A percentile compares a stretch with the other conserved stretches of the same genome.
These are phyloP conservation scores for Chionoecetes opilio DNA, from an alignment of 1,140 invertebrate genomes.

Conservation along the genomic window DNA sequence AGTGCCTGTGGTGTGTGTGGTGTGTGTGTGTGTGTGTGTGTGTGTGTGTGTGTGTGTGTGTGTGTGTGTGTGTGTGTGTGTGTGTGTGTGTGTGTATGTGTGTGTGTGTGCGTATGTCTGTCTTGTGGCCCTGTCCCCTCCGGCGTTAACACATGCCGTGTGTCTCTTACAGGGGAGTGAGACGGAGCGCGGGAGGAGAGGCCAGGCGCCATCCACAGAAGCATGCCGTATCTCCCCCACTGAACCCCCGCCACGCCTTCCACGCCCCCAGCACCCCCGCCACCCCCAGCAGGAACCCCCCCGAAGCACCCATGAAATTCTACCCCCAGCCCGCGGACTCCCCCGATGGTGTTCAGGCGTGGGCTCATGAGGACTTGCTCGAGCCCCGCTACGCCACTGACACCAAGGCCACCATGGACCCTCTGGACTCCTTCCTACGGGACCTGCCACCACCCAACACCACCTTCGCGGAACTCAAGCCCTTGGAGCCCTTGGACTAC, in stretches of 20 bases:
- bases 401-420: constrained; percentile 86
- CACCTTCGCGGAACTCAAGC: constrained; percentile 92
- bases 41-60: neutral
- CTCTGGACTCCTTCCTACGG: constrained; percentile 87
- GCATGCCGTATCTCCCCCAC: neutral
- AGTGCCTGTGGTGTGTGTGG: too few species aligned
- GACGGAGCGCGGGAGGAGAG: neutral
- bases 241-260: neutral
- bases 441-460: constrained; percentile 82
- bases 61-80: neutral
- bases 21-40: neutral
- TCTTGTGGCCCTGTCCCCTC: neutral
- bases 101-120: neutral
- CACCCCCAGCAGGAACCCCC: neutral
- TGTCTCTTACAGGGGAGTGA: neutral
- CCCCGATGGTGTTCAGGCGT: constrained; percentile 81
- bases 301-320: constrained; percentile 81
- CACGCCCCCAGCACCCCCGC: neutral
- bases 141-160: neutral
- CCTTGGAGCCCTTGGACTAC: constrained; percentile 92
- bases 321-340: constrained; percentile 80
- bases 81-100: neutral
- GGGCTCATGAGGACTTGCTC: constrained; percentile 81
- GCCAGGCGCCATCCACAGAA: neutral
- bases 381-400: constrained; percentile 82